These are phyloP conservation scores for Enoplosus armatus DNA, from an alignment of 2,797 vertebrate species.

Conservation along the genomic window DNA sequence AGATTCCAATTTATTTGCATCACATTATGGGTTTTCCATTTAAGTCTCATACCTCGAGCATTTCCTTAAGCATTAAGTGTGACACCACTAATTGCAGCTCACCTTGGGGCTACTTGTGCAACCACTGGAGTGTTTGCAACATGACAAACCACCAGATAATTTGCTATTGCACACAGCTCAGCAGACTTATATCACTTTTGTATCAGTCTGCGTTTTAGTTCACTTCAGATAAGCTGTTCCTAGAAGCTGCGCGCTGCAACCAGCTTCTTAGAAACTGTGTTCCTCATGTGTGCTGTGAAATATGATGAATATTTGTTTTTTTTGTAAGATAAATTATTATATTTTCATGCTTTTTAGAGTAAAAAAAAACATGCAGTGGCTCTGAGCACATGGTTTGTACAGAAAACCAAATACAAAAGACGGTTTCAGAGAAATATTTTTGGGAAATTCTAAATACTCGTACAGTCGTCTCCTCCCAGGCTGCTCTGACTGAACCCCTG, in stretches of 20 bases:
- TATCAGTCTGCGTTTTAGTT: constrained; percentile 14
- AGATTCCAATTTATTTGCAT: neutral
- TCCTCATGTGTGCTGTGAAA: neutral
- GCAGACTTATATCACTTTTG: constrained; percentile 23
- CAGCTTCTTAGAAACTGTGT: constrained; percentile 50
- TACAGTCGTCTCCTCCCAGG: neutral
- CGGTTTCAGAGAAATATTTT: neutral
- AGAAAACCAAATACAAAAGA: neutral
- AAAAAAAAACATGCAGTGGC: neutral
- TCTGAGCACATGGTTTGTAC: neutral
- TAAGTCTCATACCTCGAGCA: neutral
- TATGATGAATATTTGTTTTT: neutral
- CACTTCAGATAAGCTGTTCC: constrained; percentile 51
- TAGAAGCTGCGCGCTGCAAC: constrained; percentile 18
- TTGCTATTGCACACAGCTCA: constrained; percentile 19
- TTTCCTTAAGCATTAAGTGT: neutral
- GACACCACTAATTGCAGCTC: constrained; percentile 26
- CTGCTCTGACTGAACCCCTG: too few species aligned
- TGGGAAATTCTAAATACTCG: constrained; percentile 6
- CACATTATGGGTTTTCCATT: neutral
- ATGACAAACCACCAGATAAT: constrained; percentile 17
- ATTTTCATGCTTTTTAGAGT: neutral
- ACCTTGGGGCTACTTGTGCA: constrained; percentile 15
- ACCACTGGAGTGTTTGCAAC: constrained; percentile 31
- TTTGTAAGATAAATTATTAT: neutral